Base-by-base conservation (phyloP, 2,888 invertebrate species). In the Acholoe squamosa region DNA sequence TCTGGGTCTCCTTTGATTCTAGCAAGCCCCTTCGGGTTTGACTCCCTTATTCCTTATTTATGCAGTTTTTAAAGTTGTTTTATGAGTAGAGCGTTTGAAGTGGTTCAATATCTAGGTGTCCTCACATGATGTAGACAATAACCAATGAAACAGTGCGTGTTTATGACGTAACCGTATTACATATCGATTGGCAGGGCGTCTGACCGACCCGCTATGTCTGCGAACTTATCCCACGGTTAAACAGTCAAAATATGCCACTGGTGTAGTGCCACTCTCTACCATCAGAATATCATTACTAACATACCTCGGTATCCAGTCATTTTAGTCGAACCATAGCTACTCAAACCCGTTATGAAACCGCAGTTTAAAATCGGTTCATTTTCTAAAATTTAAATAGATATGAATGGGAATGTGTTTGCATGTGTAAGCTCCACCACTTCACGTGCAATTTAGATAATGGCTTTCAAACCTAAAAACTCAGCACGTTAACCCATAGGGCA, bases 121-220 rank as follows among this genome's bases (percentile, higher is more conserved):
- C n/a, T 71, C 71, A 71, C 71, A 71, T 71, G 71, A 22, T 71
- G 14, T 71, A 28, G 71, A 71, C 71, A 28, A 71, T 71, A 71
- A 71, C 71, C 61, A 7, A 61, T 61, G n/a, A 61, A n/a, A 28
- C 25, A 28, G 28, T 71, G 71, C 71, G 71, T 71, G 71, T 71
- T 71, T 71, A 71, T 71, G 71, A 71, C 71, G 71, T 71, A 71
- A 71, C 71, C 71, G 71, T 71, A 28, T 25, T 28, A 71, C 25
- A 71, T 71, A 71, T 25, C 71, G 71, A 71, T 71, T 71, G 71
- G 14, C 14, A 10, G n/a, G 61, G 22, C n/a, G 61, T 61, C 61
- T 61, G n/a, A 61, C 61, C 61, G n/a, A 61, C 61, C 61, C 61
- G n/a, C 19, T 61, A n/a, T 61, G 61, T 61, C 61, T 61, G 61